Percentiles rank a stretch among this genome's conserved stretches.
phyloP scores from a whole-genome alignment of 2,888 invertebrate species.

The Eumerus sabulonum region DNA sequence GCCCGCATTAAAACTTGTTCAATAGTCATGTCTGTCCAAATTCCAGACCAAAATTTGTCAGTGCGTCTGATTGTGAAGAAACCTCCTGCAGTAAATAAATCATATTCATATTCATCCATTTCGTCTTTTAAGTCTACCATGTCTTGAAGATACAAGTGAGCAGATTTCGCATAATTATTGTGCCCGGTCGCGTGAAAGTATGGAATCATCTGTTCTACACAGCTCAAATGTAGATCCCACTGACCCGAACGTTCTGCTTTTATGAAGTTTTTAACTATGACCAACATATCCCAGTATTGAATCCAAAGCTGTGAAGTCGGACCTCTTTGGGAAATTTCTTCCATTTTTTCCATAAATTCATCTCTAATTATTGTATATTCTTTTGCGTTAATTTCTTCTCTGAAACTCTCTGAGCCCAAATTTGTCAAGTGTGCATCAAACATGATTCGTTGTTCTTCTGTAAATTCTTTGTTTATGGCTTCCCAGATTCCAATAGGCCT shows the following conservation, averaged over 20 bases:
- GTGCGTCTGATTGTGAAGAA: neutral
- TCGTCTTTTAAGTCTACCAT: neutral
- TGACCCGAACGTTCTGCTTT: neutral
- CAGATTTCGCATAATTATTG: neutral
- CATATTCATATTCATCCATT: neutral
- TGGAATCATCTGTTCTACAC: neutral
- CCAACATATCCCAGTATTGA: neutral
- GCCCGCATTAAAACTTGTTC: neutral
- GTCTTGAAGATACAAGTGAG: neutral
- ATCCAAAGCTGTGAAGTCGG: neutral
- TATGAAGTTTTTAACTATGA: neutral
- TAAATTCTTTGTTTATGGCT: too few species aligned
- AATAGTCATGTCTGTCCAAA: constrained; percentile 1
- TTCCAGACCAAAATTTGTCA: neutral
- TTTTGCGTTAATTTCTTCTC: too few species aligned
- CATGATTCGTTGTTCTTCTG: too few species aligned
- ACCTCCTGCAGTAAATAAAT: neutral
- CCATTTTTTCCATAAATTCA: too few species aligned
- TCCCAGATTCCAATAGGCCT: too few species aligned
- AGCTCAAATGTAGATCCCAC: neutral
- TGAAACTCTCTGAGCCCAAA: too few species aligned
- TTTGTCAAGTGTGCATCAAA: too few species aligned
- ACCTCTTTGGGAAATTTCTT: too few species aligned
- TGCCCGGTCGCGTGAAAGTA: neutral
- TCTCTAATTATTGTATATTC: too few species aligned